Evolutionary conservation across 2,113 vertebrate species (phyloP), one percentile per base, ranked within the genome.

Genomic region (Pluvialis apricaria): DNA sequence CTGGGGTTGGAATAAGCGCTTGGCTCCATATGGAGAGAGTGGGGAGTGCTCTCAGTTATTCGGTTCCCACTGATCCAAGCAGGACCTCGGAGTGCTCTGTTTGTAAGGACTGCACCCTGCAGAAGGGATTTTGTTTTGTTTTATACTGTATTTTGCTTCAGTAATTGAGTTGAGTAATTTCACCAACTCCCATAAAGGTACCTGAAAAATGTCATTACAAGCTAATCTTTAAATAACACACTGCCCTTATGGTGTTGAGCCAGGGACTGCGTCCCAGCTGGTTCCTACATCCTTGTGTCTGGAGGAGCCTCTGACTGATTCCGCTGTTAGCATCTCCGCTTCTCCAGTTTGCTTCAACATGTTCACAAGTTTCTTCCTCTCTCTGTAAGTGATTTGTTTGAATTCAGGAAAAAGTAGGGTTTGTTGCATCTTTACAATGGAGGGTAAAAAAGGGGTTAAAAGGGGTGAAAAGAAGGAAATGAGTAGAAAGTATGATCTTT

Each of bases 1-100:
- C 51, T 85, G 15, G 1, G 64, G 10, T 4, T 79, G 31, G 73
- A 60, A 28, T 82, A 60, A 77, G 47, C 1, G 1, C 44, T 58
- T 81, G 61, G 25, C 47, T 90, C n/a, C 62, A 38, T 31, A 36
- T 19, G 45, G 62, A 51, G 40, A 70, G 32, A 66, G 40, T 40
- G 24, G 11, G 5, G 4, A 58, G 17, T 18, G 8, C 20, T 64
- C 42, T 58, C 40, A 13, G 14, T 49, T 66, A 29, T 11, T 90
- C 0, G 0, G 28, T 11, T 75, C 24, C n/a, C 47, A n/a, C 42
- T 21, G 12, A 44, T 32, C 9, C 3, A 1, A 25, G 32, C 38
- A 71, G n/a, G 31, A 82, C 14, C 34, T 78, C 1, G 0, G 42
- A 75, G 31, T 3, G 20, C 44, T 79, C 65, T 29, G 17, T 20